A percentile compares a stretch with the other conserved stretches of the same genome.
These are phyloP conservation scores for Rhorus exstirpatorius DNA, from an alignment of 2,888 invertebrate genomes.

Conservation along the genomic window DNA sequence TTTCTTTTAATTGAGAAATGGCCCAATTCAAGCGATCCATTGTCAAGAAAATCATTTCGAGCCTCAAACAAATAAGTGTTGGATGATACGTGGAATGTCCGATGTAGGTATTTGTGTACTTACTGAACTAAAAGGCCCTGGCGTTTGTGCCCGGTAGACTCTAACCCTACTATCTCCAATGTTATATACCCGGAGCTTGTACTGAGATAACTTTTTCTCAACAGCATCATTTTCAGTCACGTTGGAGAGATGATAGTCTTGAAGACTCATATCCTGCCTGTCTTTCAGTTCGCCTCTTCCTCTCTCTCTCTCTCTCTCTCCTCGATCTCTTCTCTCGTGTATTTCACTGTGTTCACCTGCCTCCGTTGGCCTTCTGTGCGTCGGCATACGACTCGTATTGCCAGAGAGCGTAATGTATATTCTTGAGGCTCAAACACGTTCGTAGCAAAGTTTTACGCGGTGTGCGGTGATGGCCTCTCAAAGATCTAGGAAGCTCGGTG, in stretches of 20 bases:
- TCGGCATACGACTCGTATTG: neutral
- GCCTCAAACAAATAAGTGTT: neutral
- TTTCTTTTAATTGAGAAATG: no score
- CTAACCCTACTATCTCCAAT: slow-evolving; percentile 18
- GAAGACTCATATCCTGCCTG: slow-evolving; percentile 65
- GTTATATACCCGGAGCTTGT: slow-evolving; percentile 31
- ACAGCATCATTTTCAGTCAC: slow-evolving; percentile 51
- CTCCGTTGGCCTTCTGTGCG: slow-evolving; percentile 15
- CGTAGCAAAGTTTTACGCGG: neutral
- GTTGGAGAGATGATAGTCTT: slow-evolving; percentile 47
- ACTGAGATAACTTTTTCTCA: slow-evolving; percentile 30
- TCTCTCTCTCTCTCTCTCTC: slow-evolving; percentile 13
- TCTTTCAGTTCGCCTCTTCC: slow-evolving; percentile 39
- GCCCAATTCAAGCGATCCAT: no score
- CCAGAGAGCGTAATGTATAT: slow-evolving; percentile 4
- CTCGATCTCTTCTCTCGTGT: neutral
- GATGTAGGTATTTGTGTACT: neutral
- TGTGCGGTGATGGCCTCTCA: slow-evolving; percentile 9
- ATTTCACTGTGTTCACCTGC: slow-evolving; percentile 12
- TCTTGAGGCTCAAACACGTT: slow-evolving; percentile 28
- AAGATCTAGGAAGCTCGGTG: slow-evolving; percentile 5
- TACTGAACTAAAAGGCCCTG: neutral
- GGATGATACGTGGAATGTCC: slow-evolving; percentile 13
- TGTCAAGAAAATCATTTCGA: neutral
- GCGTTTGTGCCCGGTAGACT: neutral